Base-by-base conservation (phyloP, 2,888 invertebrate genomes). In the Sialis lutaria region DNA sequence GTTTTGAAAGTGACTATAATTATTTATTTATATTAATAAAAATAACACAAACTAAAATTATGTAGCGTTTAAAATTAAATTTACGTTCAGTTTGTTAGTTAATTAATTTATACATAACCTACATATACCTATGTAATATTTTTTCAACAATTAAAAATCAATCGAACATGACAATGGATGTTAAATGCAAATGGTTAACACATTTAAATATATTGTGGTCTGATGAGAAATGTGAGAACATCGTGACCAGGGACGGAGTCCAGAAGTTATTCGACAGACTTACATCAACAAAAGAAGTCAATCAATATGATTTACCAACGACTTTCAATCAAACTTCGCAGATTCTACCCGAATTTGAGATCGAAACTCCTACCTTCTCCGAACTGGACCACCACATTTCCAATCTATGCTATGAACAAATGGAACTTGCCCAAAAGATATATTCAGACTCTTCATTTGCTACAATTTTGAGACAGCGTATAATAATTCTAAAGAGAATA, bases 121-220 rank as follows among this genome's bases (percentile, higher is more conserved):
- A 22, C 22, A 22, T 22, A 22, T 22, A 22, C 22, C 2, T 22
- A 22, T 22, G 22, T 22, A 22, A 22, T 22, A 22, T 22, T 22
- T 22, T 22, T 22, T 22, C 22, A 22, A 22, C 22, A 22, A 22
- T 22, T 22, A 22, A 22, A 22, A 22, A 22, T 22, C 22, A 22
- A 22, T 22, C 22, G 4, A 22, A 4, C 22, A 22, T 22, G 22
- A 4, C 22, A 22, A 22, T 22, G 13, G 45, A 45, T 40, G 22
- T 40, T 3, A 64, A 66, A 52, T 52, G 60, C 32, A 72, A 72
- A 56, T 75, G 74, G 71, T 62, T 68, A 40, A 75, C 75, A 49
- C 73, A 73, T 54, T 65, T 72, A 42, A 75, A 75, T 58, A 62
- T 68, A 43, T 62, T 68, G 13, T 77, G 77, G 77, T 66, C 72